These are phyloP conservation scores for Drosophila albomicans DNA, from an alignment of 1,140 invertebrate genomes.

Conservation along the genomic window DNA sequence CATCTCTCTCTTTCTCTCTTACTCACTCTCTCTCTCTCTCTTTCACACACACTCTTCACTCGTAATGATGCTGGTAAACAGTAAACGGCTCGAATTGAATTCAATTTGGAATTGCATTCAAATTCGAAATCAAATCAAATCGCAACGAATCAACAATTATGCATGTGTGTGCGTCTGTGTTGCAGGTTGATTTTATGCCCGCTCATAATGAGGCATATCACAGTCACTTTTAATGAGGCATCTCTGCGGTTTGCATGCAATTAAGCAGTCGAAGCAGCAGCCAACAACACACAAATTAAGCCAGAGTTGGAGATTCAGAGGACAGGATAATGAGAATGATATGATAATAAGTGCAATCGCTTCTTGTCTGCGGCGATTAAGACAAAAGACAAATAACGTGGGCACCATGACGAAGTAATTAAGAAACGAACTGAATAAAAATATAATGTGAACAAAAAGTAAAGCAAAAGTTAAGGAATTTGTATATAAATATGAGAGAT, in stretches of 20 bases:
- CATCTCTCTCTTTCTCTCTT: not conserved
- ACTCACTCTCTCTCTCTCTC: not conserved
- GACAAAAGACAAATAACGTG: not conserved
- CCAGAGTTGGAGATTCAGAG: not conserved
- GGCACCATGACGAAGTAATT: not conserved
- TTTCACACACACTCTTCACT: not conserved
- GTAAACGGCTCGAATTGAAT: conserved; percentile 43
- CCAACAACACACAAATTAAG: not conserved
- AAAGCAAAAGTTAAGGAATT: no score
- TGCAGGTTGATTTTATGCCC: conserved; percentile 28
- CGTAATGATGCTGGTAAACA: conserved; percentile 65
- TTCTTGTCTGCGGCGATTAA: not conserved
- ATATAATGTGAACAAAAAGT: no score
- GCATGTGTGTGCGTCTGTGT: conserved; percentile 15
- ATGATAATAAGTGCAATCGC: conserved; percentile 1
- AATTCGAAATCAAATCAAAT: conserved; percentile 44
- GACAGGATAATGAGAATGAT: conserved; percentile 1
- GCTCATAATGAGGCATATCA: conserved; percentile 65
- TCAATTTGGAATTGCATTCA: conserved; percentile 55
- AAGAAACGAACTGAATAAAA: no score
- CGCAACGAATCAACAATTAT: conserved; percentile 55
- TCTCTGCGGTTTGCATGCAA: conserved; percentile 59
- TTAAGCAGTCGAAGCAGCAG: conserved; percentile 30
- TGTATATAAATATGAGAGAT: no score
- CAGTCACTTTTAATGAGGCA: conserved; percentile 53